A percentile compares a stretch with the other conserved stretches of the same genome.
These are phyloP conservation scores for Tenthredo distinguenda DNA, from an alignment of 2,888 invertebrate genomes.

Conservation along the genomic window DNA sequence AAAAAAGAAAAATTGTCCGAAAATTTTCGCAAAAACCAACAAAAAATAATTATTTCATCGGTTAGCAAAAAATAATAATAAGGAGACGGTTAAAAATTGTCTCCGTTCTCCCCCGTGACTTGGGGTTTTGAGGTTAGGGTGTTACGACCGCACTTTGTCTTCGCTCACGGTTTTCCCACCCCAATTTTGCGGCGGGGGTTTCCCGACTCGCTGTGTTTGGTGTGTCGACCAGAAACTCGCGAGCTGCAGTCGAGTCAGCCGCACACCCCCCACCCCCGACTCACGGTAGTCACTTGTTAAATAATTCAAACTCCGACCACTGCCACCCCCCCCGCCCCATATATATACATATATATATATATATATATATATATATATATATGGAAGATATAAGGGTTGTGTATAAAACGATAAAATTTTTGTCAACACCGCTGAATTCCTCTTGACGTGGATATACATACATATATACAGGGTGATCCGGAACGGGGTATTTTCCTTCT, in stretches of 20 bases:
- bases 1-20: too few species aligned
- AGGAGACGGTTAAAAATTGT: neutral
- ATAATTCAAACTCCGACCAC: conserved; percentile 33
- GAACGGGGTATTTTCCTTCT: too few species aligned
- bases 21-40: too few species aligned
- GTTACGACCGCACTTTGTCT: conserved; percentile 5
- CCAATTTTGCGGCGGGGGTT: neutral
- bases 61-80: too few species aligned
- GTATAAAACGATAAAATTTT: conserved; percentile 12
- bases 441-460: neutral
- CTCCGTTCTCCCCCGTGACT: neutral
- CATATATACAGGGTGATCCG: too few species aligned
- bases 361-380: neutral
- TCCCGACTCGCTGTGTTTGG: neutral
- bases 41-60: too few species aligned
- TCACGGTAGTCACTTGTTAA: conserved; percentile 36
- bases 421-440: neutral
- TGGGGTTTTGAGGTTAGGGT: neutral
- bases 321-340: neutral
- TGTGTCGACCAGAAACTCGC: neutral
- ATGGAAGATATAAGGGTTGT: neutral
- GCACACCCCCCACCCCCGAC: neutral
- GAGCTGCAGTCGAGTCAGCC: neutral
- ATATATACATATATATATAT: too few species aligned
- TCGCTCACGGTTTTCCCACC: neutral